Evolutionary conservation across 1,140 invertebrate species (phyloP).

Genomic region (Papilio dardanus): DNA sequence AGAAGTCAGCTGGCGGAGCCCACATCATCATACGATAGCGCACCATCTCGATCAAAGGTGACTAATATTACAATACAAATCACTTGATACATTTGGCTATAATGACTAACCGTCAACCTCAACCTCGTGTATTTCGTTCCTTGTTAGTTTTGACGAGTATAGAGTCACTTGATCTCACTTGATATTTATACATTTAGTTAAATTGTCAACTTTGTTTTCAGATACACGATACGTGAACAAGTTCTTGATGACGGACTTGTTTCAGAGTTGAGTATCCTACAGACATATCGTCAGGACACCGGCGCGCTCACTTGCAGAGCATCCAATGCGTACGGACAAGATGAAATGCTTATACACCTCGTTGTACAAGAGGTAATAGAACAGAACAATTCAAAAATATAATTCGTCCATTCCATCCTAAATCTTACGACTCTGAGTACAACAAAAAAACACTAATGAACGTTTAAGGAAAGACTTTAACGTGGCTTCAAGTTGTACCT

Average conservation of each 20-base stretch:
- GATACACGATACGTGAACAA: slow-evolving; percentile 88
- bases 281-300: slow-evolving; percentile 93
- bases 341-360: slow-evolving; percentile 95
- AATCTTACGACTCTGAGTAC: neutral
- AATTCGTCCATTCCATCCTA: neutral
- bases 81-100: too few relatives aligned
- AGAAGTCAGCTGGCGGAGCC: slow-evolving; percentile 91
- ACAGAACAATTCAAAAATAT: neutral
- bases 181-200: neutral
- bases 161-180: too few relatives aligned
- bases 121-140: too few relatives aligned
- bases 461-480: neutral
- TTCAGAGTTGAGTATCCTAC: slow-evolving; percentile 91
- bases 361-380: slow-evolving; percentile 90
- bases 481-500: too few relatives aligned
- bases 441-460: neutral
- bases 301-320: slow-evolving; percentile 94
- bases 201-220: slow-evolving; percentile 52
- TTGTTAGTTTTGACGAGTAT: too few relatives aligned
- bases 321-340: slow-evolving; percentile 94
- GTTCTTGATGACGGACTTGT: slow-evolving; percentile 91
- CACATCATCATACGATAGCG: slow-evolving; percentile 85
- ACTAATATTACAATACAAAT: neutral
- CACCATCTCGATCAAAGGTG: slow-evolving; percentile 87
- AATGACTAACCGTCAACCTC: too few relatives aligned